Evolutionary conservation across 2,888 invertebrate genomes (phyloP).

Genomic region (Pyrgus malvae): DNA sequence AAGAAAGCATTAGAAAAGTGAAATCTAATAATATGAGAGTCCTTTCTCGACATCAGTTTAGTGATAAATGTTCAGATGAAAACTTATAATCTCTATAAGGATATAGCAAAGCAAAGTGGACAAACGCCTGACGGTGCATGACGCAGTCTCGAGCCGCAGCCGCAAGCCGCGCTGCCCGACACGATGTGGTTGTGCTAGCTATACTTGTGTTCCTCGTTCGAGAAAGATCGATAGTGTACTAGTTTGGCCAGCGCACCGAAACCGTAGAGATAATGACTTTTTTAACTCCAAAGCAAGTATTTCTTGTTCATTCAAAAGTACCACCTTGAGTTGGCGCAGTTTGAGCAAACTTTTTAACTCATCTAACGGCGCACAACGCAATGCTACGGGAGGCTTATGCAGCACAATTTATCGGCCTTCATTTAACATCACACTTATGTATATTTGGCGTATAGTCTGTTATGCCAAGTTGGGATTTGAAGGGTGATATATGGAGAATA

Average conservation of each 20-base stretch:
- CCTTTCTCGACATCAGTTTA: too few species aligned
- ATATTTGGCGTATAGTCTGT: neutral
- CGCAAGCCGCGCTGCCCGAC: conserved; percentile 20
- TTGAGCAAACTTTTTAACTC: conserved; percentile 1
- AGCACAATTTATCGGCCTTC: neutral
- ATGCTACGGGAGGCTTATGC: neutral
- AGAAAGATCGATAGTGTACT: conserved; percentile 29
- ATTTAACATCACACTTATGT: neutral
- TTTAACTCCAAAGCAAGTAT: conserved; percentile 2
- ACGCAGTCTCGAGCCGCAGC: conserved; percentile 18
- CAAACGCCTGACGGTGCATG: conserved; percentile 14
- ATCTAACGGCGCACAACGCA: too few species aligned
- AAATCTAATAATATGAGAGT: too few species aligned
- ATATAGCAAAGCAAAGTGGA: conserved; percentile 19
- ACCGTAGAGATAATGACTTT: conserved; percentile 26
- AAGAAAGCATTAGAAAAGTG: too few species aligned
- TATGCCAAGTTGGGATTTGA: neutral
- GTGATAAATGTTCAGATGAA: too few species aligned
- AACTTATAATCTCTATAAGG: too few species aligned
- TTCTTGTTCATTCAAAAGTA: conserved; percentile 1
- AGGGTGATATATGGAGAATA: conserved; percentile 2
- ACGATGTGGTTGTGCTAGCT: conserved; percentile 12
- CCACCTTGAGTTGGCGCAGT: neutral
- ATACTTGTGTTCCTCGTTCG: conserved; percentile 22
- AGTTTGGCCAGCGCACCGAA: conserved; percentile 26